Percentiles rank a stretch among this genome's conserved stretches.
Conservation (phyloP, 2,113 vertebrate genomes). For the Stomatorhinus ivindoensis region DNA sequence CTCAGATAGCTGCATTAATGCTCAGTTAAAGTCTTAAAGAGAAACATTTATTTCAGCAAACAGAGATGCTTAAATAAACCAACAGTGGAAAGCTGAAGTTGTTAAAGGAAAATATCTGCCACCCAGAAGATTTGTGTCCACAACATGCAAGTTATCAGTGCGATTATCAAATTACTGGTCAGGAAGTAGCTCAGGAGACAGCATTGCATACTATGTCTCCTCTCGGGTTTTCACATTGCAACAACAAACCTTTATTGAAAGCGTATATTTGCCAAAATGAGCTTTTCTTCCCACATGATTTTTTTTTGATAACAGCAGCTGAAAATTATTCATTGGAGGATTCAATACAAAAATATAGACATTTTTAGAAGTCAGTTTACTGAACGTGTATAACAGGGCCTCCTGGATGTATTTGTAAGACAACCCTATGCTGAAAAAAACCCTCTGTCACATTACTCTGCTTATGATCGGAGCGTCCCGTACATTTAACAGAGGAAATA, state of each 20-base stretch:
- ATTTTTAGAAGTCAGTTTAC: not conserved
- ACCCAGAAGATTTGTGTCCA: not conserved
- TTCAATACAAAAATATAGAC: not conserved
- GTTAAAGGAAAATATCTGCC: not conserved
- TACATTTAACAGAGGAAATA: not conserved
- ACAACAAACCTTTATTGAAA: not conserved
- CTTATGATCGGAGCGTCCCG: not conserved
- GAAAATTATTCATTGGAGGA: not conserved
- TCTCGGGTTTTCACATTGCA: not conserved
- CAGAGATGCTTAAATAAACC: not conserved
- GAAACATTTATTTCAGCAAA: not conserved
- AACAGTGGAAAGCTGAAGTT: not conserved
- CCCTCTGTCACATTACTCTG: not conserved
- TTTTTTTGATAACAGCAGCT: not conserved
- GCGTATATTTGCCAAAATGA: not conserved
- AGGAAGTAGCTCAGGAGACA: not conserved
- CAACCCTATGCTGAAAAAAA: not conserved
- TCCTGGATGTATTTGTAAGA: not conserved
- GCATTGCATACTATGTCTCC: not conserved
- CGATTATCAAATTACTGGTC: not conserved
- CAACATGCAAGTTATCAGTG: not conserved
- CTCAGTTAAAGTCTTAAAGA: not conserved
- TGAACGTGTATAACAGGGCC: not conserved
- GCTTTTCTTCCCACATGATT: not conserved
- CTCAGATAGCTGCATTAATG: not conserved